A percentile compares a stretch with the other conserved stretches of the same genome.
These are phyloP conservation scores for Ormyrus rosae DNA, from an alignment of 2,888 invertebrate species.

Conservation along the genomic window DNA sequence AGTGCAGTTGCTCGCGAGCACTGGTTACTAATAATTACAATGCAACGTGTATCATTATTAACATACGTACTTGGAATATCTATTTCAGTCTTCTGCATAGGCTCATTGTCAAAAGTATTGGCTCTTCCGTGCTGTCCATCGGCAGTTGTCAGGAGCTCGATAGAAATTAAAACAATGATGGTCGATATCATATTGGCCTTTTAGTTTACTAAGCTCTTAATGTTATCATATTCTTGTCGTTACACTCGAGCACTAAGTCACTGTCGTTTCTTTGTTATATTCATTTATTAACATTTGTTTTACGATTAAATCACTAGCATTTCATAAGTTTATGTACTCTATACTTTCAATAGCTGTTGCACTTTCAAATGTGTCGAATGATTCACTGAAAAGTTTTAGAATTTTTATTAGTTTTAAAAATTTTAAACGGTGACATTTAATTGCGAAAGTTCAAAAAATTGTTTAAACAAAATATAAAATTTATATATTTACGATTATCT, in stretches of 20 bases:
- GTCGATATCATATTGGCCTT: constrained; percentile 50
- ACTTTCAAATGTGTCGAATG: too few species aligned
- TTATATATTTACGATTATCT: too few species aligned
- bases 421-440: too few species aligned
- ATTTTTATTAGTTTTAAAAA: too few species aligned
- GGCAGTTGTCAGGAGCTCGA: constrained; percentile 49
- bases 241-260: constrained; percentile 8
- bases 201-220: constrained; percentile 25
- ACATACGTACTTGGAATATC: constrained; percentile 54
- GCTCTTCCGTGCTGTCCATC: constrained; percentile 50
- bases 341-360: background rate
- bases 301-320: constrained; percentile 12
- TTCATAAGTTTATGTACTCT: background rate
- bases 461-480: too few species aligned
- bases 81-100: constrained; percentile 54
- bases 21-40: too few species aligned
- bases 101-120: constrained; percentile 38
- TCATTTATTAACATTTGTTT: constrained; percentile 23
- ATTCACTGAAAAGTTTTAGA: too few species aligned
- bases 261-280: background rate
- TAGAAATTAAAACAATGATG: constrained; percentile 40
- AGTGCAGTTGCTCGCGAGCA: too few species aligned
- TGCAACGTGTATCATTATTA: too few species aligned
- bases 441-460: too few species aligned
- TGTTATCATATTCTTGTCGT: constrained; percentile 43